Evolutionary conservation across 2,113 vertebrate genomes (phyloP), one percentile per base, ranked within the genome.

Genomic region (Triplophysa siluroides): DNA sequence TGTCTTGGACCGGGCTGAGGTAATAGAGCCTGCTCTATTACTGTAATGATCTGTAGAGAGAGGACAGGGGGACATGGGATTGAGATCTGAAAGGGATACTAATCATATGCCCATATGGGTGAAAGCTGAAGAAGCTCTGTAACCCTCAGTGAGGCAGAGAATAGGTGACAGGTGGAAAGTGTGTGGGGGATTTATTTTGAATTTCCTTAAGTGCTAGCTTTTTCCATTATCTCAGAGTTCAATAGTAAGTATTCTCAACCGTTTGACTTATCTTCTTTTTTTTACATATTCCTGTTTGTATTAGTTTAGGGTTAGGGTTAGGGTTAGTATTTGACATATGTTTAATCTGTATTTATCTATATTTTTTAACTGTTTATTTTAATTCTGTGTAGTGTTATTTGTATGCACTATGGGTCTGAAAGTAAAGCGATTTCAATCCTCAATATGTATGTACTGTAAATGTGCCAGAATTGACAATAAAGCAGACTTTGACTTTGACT

Each of bases 11-110:
- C 62, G 64, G 79, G 26, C 78, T 81, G 86, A 87, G 88, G 87
- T 92, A 92, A 91, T 92, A 91, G 88, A 91, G 89, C 89, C 85
- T 90, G 87, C 86, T 76, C 84, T 89, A 91, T 92, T 90, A 89
- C 88, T 76, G 87, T 90, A 91, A 90, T 90, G 89, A 90, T 90
- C 88, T 92, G 89, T 91, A 85, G 85, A 89, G 85, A 86, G 86
- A 90, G 86, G 89, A 89, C 85, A 79, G 82, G 33, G 76, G 87
- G 41, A 58, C 14, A 54, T 26, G 74, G 47, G 38, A 43, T 45
- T 52, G 50, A 76, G 76, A 88, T 89, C 88, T 88, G 81, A 81
- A 84, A 83, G 79, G 86, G 62, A 45, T 83, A 86, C 79, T 89
- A 89, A 92, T 91, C 89, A 87, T 78, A 85, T 77, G 84, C 77